These are phyloP conservation scores for Dipodomys merriami DNA, from an alignment of 2,113 vertebrate genomes.

Conservation along the genomic window DNA sequence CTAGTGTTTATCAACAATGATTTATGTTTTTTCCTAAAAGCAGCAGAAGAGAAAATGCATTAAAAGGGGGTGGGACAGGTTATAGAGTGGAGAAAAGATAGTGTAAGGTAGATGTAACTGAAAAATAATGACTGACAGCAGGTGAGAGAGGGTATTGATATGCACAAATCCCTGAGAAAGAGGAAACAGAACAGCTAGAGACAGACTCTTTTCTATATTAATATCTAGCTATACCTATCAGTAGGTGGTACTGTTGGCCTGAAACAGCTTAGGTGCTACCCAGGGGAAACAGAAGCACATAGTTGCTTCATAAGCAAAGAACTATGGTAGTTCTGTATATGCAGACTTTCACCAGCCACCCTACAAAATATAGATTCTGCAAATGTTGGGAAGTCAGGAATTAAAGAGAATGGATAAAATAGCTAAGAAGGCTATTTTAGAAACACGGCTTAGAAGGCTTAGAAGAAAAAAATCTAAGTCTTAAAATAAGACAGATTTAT, in stretches of 20 bases:
- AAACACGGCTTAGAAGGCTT: background rate
- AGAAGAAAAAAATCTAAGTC: conserved; percentile 41
- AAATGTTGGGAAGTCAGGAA: background rate
- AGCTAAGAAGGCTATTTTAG: background rate
- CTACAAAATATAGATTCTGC: background rate
- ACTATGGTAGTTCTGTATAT: background rate
- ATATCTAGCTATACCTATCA: no score
- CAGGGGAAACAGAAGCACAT: background rate
- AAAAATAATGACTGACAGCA: background rate
- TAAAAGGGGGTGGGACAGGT: background rate
- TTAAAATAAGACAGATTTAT: conserved; percentile 14
- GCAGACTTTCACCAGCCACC: background rate
- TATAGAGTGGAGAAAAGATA: background rate
- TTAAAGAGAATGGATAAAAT: background rate
- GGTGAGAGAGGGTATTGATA: background rate
- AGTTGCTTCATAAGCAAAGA: background rate
- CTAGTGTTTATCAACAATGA: background rate
- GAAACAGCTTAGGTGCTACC: background rate
- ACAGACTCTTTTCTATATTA: background rate
- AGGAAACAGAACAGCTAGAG: background rate
- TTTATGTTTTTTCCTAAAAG: background rate
- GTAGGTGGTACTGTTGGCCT: background rate
- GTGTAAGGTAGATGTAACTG: background rate
- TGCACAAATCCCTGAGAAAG: background rate
- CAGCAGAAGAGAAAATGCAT: background rate